Conservation (phyloP, 2,797 vertebrate genomes). For the Rhinoraja longicauda region DNA sequence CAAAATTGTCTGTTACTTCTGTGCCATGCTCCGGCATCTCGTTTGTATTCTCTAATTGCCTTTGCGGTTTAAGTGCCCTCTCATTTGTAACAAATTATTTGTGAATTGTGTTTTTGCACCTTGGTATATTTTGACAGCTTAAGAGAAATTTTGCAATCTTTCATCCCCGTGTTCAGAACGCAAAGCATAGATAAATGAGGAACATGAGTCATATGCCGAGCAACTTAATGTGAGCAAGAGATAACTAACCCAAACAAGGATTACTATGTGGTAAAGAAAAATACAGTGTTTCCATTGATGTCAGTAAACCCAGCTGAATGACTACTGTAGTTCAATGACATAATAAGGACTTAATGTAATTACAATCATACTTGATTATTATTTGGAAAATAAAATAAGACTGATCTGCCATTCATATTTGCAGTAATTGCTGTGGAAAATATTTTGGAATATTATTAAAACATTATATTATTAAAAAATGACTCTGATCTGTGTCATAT, state of each 20-base stretch:
- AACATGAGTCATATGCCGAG: background rate
- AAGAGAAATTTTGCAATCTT: background rate
- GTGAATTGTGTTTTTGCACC: background rate
- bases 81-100: background rate
- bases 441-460: slow-evolving; percentile 8
- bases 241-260: slow-evolving; percentile 13
- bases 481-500: background rate
- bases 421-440: background rate
- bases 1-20: background rate
- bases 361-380: background rate
- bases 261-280: background rate
- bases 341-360: slow-evolving; percentile 5
- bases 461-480: background rate
- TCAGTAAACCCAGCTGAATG: background rate
- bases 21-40: background rate
- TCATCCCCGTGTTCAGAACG: slow-evolving; percentile 17
- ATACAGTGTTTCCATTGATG: slow-evolving; percentile 22
- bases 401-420: background rate
- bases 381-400: background rate
- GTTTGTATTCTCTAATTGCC: background rate
- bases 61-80: background rate
- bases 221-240: slow-evolving; percentile 11
- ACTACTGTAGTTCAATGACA: background rate
- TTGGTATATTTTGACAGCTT: background rate
- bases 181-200: slow-evolving; percentile 5